A percentile compares a stretch with the other conserved stretches of the same genome.
phyloP scores from a whole-genome alignment of 2,888 invertebrate species.

The Thecophora atra region DNA sequence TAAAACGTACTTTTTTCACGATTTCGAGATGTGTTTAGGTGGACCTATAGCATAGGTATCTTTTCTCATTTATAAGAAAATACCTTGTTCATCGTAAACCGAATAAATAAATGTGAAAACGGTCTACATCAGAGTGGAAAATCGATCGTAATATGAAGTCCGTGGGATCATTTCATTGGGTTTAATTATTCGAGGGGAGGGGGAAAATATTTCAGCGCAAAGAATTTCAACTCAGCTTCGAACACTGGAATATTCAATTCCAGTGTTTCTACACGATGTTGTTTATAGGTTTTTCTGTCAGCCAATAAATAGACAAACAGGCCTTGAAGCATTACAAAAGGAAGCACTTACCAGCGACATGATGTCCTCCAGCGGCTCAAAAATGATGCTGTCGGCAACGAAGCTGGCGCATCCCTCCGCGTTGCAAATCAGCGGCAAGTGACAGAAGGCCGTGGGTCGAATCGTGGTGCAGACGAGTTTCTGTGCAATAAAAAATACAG shows the following conservation, averaged over 20 bases:
- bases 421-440: constrained; percentile 70
- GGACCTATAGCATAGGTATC: constrained; percentile 12
- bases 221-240: too few species aligned
- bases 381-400: constrained; percentile 81
- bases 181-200: too few species aligned
- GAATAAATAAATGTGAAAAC: constrained; percentile 26
- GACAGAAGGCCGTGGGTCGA: constrained; percentile 79
- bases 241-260: too few species aligned
- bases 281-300: too few species aligned
- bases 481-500: neutral
- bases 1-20: constrained; percentile 10
- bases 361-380: constrained; percentile 75
- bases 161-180: too few species aligned
- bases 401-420: constrained; percentile 80
- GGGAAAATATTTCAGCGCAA: neutral
- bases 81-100: constrained; percentile 7
- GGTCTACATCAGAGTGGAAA: neutral
- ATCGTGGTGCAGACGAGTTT: constrained; percentile 79
- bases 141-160: neutral
- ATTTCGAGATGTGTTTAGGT: constrained; percentile 5
- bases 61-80: constrained; percentile 11
- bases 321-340: too few species aligned
- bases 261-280: too few species aligned
- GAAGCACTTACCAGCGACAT: constrained; percentile 76
- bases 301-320: too few species aligned